phyloP scores from a whole-genome alignment of 2,797 vertebrate genomes.

The Cynodonichthys magdalenae region DNA sequence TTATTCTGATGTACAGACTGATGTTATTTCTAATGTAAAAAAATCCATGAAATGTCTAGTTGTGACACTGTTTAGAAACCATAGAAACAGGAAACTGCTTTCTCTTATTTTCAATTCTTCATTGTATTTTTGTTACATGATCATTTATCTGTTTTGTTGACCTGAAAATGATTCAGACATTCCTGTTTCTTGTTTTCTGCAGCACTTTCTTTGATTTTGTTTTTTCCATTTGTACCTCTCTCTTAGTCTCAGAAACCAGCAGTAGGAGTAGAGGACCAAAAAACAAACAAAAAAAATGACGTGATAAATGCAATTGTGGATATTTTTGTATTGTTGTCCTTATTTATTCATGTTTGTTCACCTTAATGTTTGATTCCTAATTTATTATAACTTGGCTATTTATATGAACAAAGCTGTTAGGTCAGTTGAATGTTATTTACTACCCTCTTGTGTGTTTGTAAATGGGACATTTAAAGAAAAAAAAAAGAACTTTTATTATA shows the following conservation, averaged over 20 bases:
- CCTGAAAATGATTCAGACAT: slow-evolving; percentile 53
- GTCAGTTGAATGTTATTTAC: slow-evolving; percentile 88
- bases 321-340: slow-evolving; percentile 83
- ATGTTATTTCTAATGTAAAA: slow-evolving; percentile 76
- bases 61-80: slow-evolving; percentile 76
- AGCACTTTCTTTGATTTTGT: slow-evolving; percentile 55
- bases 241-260: slow-evolving; percentile 78
- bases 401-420: slow-evolving; percentile 86
- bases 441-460: slow-evolving; percentile 82
- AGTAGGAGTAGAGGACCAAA: slow-evolving; percentile 74
- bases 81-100: slow-evolving; percentile 71
- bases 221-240: slow-evolving; percentile 63
- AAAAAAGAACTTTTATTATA: slow-evolving; percentile 44
- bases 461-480: slow-evolving; percentile 83
- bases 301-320: slow-evolving; percentile 79
- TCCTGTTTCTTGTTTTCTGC: slow-evolving; percentile 67
- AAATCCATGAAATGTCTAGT: slow-evolving; percentile 70
- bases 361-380: slow-evolving; percentile 77
- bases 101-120: slow-evolving; percentile 74
- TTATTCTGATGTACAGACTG: slow-evolving; percentile 81
- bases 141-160: slow-evolving; percentile 55
- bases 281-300: slow-evolving; percentile 50
- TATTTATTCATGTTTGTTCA: slow-evolving; percentile 79
- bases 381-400: slow-evolving; percentile 88
- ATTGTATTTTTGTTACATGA: slow-evolving; percentile 68